A percentile compares a stretch with the other conserved stretches of the same genome.
These are phyloP conservation scores for Ellobius talpinus DNA, from an alignment of 2,113 vertebrate species.

Conservation along the genomic window DNA sequence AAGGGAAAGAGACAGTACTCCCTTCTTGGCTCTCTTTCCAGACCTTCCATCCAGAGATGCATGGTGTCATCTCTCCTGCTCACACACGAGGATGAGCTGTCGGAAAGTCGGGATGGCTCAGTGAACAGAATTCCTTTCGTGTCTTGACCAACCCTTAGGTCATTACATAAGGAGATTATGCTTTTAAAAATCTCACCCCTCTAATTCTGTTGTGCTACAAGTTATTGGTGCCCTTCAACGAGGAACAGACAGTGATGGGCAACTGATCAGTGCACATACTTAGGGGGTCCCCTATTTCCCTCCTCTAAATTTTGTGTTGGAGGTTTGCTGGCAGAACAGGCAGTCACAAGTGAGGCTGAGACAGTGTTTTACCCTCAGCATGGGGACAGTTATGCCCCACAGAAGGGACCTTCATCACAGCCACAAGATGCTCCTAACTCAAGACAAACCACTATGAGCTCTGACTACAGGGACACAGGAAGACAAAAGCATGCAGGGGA, in stretches of 20 bases:
- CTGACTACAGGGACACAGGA: not conserved
- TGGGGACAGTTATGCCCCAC: not conserved
- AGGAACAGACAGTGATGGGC: not conserved
- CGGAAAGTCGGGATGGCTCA: not conserved
- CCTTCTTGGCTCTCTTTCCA: not conserved
- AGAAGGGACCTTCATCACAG: not conserved
- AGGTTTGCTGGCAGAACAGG: not conserved
- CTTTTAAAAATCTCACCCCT: not conserved
- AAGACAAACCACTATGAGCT: not conserved
- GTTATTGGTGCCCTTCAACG: not conserved
- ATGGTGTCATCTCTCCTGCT: not conserved
- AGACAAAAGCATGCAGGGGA: not conserved
- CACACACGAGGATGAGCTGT: not conserved
- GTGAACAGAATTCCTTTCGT: not conserved
- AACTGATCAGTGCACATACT: not conserved
- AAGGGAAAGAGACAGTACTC: not conserved
- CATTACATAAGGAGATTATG: not conserved
- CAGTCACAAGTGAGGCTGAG: not conserved
- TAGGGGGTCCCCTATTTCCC: not conserved
- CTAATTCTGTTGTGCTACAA: not conserved
- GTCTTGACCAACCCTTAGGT: not conserved
- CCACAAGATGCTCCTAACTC: not conserved
- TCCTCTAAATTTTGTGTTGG: not conserved
- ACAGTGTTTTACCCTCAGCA: too few species aligned
- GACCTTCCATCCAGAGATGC: not conserved